These are phyloP conservation scores for Mechanitis messenoides DNA, from an alignment of 2,888 invertebrate genomes.

Conservation along the genomic window DNA sequence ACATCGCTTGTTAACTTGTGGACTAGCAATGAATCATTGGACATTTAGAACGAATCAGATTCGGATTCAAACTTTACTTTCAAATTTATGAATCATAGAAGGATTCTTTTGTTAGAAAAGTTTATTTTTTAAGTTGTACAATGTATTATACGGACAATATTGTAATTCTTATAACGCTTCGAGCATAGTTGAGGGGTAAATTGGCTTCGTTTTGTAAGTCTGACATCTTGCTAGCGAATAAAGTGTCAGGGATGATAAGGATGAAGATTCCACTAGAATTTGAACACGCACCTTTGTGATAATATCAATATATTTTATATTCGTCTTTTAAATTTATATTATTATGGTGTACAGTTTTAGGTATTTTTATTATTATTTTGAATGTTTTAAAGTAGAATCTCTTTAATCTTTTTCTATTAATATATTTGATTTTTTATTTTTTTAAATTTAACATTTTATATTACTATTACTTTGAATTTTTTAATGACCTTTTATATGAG, in stretches of 20 bases:
- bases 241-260: conserved; percentile 31
- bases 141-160: background rate
- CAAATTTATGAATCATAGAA: no score
- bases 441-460: no score
- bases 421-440: no score
- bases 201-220: conserved; percentile 57
- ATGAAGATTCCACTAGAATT: conserved; percentile 25
- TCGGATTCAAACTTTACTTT: background rate
- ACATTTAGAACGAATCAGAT: conserved; percentile 6
- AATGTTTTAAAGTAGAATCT: no score
- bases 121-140: no score
- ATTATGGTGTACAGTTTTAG: no score
- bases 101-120: no score
- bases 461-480: no score
- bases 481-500: no score
- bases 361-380: no score
- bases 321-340: no score
- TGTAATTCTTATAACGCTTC: conserved; percentile 31
- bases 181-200: conserved; percentile 48
- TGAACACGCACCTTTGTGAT: conserved; percentile 1
- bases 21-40: background rate
- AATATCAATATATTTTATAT: conserved; percentile 6
- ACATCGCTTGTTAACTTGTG: conserved; percentile 25
- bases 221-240: conserved; percentile 28
- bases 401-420: no score